Base-by-base conservation (phyloP, 2,888 invertebrate species). In the Achlya flavicornis region DNA sequence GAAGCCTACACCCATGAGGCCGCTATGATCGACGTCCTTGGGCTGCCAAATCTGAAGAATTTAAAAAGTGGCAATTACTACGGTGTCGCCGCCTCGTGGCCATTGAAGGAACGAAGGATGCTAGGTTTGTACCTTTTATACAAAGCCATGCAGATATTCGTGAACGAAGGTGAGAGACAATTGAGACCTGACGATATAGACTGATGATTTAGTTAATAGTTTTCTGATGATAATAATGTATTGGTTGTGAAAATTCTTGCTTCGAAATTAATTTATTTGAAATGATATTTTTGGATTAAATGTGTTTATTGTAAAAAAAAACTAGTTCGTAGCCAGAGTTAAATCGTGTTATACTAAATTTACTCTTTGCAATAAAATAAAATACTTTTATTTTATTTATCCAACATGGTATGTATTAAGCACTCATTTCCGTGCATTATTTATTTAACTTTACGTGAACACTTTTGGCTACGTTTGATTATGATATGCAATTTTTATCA, bases 1-100 rank as follows among this genome's bases (percentile, higher is more conserved):
- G 99, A 99, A 86, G 99, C 99, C 0, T 98, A 97, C 74, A 98
- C 98, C 0, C 94, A 99, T 69, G 99, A 99, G 88, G 99, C 99
- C 0, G 96, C 97, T 11, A 98, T 99, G 95, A 98, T 99, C 16
- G 97, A 98, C 76, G 97, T 98, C 0, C 86, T 99, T 8, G 97
- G 97, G 0, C 77, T 97, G 5, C 86, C 94, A 0, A 96, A 97
- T 80, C 88, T 98, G 71, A 97, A 96, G 46, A 99, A 99, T 87
- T 88, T 95, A 19, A 97, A 97, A 80, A 88, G 92, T 43, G 98
- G 98, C 0, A 96, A 97, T 70, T 98, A 97, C 84, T 98, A 98
- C 80, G 98, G 98, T 0, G 92, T 95, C 0, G 95, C 96, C 0
- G 94, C 96, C 1, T 95, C 96, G 0, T 98, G 97, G 98, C 94